Evolutionary conservation across 2,888 invertebrate species (phyloP).

Genomic region (Hydropsyche betteni): DNA sequence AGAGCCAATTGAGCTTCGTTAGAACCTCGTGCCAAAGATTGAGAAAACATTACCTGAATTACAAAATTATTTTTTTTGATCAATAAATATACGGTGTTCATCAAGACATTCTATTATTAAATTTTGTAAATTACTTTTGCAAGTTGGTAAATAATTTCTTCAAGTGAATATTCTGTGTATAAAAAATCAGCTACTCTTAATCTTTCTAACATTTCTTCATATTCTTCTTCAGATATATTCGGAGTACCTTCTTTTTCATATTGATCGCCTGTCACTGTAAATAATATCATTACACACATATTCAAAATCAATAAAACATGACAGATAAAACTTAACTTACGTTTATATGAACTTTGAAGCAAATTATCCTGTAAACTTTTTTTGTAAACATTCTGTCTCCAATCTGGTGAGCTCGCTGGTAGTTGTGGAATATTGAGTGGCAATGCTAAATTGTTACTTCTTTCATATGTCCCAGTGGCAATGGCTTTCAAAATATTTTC

Average conservation of each 20-base stretch:
- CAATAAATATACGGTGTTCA: neutral
- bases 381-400: conserved; percentile 61
- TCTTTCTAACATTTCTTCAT: conserved; percentile 75
- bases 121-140: conserved; percentile 68
- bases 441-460: conserved; percentile 61
- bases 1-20: conserved; percentile 76
- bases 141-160: conserved; percentile 82
- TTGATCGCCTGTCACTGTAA: conserved; percentile 44
- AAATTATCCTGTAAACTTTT: conserved; percentile 61
- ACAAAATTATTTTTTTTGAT: conserved; percentile 26
- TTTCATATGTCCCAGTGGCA: conserved; percentile 62
- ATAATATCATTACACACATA: neutral
- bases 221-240: conserved; percentile 64
- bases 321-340: conserved; percentile 34
- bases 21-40: conserved; percentile 75
- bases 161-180: conserved; percentile 79
- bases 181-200: conserved; percentile 75
- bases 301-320: neutral
- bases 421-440: conserved; percentile 54
- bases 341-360: conserved; percentile 55
- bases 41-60: conserved; percentile 76
- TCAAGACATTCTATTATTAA: neutral
- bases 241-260: conserved; percentile 47
- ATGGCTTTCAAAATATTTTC: conserved; percentile 58
- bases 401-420: conserved; percentile 57